These are phyloP conservation scores for Eilema griseolum DNA, from an alignment of 2,888 invertebrate species.

Conservation along the genomic window DNA sequence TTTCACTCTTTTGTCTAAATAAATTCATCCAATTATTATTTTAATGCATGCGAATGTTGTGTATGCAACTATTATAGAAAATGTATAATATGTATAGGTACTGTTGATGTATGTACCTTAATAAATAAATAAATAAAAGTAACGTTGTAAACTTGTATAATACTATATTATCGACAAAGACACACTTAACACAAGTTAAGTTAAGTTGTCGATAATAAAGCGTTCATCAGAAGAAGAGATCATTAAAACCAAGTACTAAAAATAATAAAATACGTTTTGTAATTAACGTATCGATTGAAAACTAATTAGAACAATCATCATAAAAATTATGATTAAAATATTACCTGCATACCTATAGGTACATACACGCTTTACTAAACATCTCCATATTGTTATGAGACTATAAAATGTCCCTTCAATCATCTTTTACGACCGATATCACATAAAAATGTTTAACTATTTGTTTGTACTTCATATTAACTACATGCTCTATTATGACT, in stretches of 20 bases:
- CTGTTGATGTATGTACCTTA: too few species aligned
- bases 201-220: too few species aligned
- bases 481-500: conserved; percentile 56
- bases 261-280: not conserved
- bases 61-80: too few species aligned
- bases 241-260: not conserved
- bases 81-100: too few species aligned
- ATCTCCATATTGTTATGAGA: conserved; percentile 63
- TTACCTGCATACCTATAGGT: conserved; percentile 46
- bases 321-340: conserved; percentile 36
- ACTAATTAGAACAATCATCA: conserved; percentile 10
- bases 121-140: too few species aligned
- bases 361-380: conserved; percentile 64
- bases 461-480: conserved; percentile 85
- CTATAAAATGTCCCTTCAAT: conserved; percentile 80
- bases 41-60: too few species aligned
- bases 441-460: conserved; percentile 86
- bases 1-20: too few species aligned
- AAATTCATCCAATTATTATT: too few species aligned
- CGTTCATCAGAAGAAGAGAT: too few species aligned
- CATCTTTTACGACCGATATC: conserved; percentile 82
- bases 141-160: too few species aligned
- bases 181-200: too few species aligned
- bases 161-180: not conserved
- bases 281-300: conserved; percentile 10